Evolutionary conservation across 2,888 invertebrate genomes (phyloP).

Genomic region (Magallana nippona): DNA sequence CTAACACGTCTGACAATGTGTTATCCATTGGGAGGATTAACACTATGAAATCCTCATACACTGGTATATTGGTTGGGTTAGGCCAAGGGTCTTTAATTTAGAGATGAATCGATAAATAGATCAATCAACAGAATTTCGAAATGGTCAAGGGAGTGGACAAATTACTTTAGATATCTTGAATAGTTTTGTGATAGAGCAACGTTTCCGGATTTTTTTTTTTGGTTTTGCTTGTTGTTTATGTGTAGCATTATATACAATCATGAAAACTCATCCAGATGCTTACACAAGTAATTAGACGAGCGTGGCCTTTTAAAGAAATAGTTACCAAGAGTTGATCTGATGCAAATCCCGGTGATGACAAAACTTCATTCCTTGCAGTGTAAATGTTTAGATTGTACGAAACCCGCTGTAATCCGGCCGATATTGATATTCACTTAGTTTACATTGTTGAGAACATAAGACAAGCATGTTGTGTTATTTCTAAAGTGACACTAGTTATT

Average conservation of each 20-base stretch:
- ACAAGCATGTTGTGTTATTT: neutral
- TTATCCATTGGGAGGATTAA: conserved; percentile 6
- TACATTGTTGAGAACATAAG: neutral
- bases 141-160: neutral
- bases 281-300: too few relatives aligned
- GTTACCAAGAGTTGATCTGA: conserved; percentile 28
- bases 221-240: too few relatives aligned
- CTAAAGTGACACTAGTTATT: too few relatives aligned
- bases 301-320: conserved; percentile 5
- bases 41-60: neutral
- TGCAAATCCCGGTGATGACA: conserved; percentile 17
- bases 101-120: neutral
- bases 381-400: conserved; percentile 23
- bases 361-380: conserved; percentile 23
- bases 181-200: too few relatives aligned
- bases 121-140: neutral
- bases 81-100: conserved; percentile 2
- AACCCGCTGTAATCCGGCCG: neutral
- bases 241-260: too few relatives aligned
- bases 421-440: neutral
- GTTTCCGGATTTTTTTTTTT: too few relatives aligned
- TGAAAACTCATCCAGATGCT: too few relatives aligned
- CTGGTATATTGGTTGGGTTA: neutral
- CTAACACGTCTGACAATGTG: conserved; percentile 25
- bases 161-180: neutral